Evolutionary conservation across 2,113 vertebrate genomes (phyloP), one percentile per base, ranked within the genome.

Genomic region (Dipodomys ordii): DNA sequence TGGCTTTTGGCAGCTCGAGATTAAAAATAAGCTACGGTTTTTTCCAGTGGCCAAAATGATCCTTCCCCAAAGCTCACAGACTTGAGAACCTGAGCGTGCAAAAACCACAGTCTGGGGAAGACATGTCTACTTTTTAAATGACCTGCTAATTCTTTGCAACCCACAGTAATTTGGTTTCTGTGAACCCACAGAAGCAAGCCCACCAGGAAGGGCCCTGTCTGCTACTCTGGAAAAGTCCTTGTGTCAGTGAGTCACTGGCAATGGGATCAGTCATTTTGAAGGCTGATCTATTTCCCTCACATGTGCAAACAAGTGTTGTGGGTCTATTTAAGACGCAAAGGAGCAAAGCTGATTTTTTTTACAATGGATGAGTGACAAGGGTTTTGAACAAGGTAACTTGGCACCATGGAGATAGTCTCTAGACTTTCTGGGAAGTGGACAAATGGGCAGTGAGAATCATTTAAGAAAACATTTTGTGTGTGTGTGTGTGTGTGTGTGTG

Each of bases 11-110:
- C 88, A 95, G 94, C 68, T 88, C 95, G 76, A 96, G 88, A 74
- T 96, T 96, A 92, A 96, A 96, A 96, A 97, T 95, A 95, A 94
- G 76, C 90, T 88, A 72, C 83, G 91, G 85, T 57, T 97, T 97
- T 97, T 97, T 96, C 97, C 97, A 97, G 96, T 92, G 92, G 95
- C 96, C 93, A 94, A 95, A 95, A 96, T 72, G 94, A 97, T 97
- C 96, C 96, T 80, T 94, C 94, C 93, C 85, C 94, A 88, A 83
- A 86, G 95, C 93, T 95, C 68, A 78, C 3, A 95, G 90, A 94
- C 96, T 87, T 96, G 93, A 25, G 94, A 96, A 92, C 84, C 79
- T 68, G 88, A 94, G 72, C 82, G 83, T 85, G 64, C 71, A 77
- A 96, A 64, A 97, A 95, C 96, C 96, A 92, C 97, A 95, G 96